Base-by-base conservation (phyloP, 2,113 vertebrate species). In the Romanogobio albipinnatus region DNA sequence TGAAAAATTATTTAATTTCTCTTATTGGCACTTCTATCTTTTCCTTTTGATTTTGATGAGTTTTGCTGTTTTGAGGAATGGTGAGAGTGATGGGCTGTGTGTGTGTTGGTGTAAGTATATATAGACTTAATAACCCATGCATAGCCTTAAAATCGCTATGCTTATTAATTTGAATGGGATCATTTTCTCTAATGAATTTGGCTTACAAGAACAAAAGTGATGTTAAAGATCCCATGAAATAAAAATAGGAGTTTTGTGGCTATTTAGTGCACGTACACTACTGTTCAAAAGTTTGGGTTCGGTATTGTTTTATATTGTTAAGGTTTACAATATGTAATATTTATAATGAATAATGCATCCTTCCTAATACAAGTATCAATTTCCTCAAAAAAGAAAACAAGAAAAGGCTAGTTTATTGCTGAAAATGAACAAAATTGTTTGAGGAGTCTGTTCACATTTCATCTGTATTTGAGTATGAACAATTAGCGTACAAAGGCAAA, bases 1-100 rank as follows among this genome's bases (percentile, higher is more conserved):
- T 87, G 86, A 92, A 93, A 91, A 90, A 92, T 87, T 88, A 89
- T 92, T 92, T 92, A 76, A 93, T 89, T 92, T 83, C 61, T 90
- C 74, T 84, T 89, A 88, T 92, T 82, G 89, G 86, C 90, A 91
- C 90, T 82, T 87, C 56, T 86, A 19, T 83, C 53, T 78, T n/a
- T 75, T 84, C 36, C 33, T 61, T 87, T 82, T 81, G 29, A 53
- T 26, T 70, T 39, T n/a, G 85, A 75, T 75, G 36, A 62, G 36
- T 83, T 76, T 82, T 45, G 8, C 64, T 47, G 59, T 26, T 79
- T 76, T 59, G 39, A 22, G 66, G 6, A n/a, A 59, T 61, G 51
- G 29, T 59, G 33, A 22, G 56, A n/a, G 76, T 26, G 74, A 51
- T 29, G 74, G 14, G 49, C 11, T 74, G 43, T 26, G 81, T 78